phyloP scores from a whole-genome alignment of 64 coral and sea anemone species.

The Exaiptasia diaphana region DNA sequence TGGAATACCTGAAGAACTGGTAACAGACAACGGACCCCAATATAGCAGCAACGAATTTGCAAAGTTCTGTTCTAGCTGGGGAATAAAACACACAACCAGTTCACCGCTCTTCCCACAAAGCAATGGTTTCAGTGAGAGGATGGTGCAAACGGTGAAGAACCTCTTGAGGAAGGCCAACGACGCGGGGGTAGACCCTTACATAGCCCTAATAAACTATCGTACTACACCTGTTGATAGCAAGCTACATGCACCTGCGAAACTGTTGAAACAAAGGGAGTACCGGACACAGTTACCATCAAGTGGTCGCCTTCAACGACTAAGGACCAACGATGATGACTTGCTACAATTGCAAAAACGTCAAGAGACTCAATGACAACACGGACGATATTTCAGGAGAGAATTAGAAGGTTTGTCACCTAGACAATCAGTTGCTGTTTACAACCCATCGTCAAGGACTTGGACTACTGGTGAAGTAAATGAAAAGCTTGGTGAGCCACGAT shows the following conservation, averaged over 20 bases:
- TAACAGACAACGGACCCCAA: constrained; percentile 27
- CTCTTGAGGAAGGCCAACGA: neutral
- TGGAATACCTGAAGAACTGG: constrained; percentile 9
- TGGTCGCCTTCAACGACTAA: constrained; percentile 23
- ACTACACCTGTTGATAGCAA: constrained; percentile 16
- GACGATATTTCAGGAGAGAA: neutral
- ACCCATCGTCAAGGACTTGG: neutral
- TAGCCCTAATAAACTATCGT: neutral
- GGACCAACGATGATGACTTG: constrained; percentile 2
- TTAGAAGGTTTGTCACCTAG: neutral
- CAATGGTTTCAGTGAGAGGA: neutral
- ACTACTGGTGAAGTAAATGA: too few relatives aligned
- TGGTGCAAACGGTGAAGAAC: neutral
- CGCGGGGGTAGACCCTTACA: neutral
- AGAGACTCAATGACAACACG: neutral
- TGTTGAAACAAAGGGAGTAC: neutral
- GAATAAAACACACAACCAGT: constrained; percentile 27
- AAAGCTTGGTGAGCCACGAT: too few relatives aligned
- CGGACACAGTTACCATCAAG: constrained; percentile 15
- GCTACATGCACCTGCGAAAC: neutral
- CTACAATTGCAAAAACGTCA: constrained; percentile 18
- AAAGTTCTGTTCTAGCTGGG: constrained; percentile 12
- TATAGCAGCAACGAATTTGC: constrained; percentile 24
- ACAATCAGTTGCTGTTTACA: constrained; percentile 1
- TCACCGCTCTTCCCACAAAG: neutral